Conservation (phyloP, 2,797 vertebrate genomes). For the Ceryle rudis region DNA sequence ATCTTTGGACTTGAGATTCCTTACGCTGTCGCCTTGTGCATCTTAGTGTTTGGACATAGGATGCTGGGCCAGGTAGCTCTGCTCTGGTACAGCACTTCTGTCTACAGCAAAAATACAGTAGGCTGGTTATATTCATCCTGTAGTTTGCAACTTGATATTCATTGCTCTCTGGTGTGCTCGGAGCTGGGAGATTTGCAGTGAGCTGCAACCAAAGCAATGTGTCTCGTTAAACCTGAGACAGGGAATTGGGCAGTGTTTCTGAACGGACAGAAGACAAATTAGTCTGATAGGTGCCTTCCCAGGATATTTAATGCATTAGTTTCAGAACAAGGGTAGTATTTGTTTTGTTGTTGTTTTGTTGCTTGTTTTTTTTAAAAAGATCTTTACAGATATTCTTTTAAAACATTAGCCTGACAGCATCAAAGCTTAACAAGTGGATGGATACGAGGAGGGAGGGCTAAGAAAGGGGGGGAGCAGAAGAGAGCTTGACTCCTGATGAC, state of each 20-base stretch:
- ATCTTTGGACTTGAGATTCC: neutral
- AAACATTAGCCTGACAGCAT: neutral
- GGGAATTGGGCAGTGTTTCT: neutral
- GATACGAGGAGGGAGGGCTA: neutral
- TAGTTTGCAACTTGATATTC: slow-evolving; percentile 18
- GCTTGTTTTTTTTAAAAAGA: neutral
- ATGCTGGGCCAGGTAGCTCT: neutral
- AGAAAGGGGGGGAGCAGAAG: neutral
- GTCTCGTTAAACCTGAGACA: neutral
- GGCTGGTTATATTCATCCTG: neutral
- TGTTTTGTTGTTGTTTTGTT: neutral
- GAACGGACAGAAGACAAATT: neutral
- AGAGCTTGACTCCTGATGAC: neutral
- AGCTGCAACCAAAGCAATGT: neutral
- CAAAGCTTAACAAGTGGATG: neutral
- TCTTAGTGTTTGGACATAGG: neutral
- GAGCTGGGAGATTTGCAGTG: neutral
- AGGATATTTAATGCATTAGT: neutral
- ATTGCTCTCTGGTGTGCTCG: neutral
- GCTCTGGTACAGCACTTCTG: neutral
- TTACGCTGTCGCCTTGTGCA: neutral
- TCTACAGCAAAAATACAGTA: neutral
- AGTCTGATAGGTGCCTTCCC: neutral
- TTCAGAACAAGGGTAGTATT: neutral
- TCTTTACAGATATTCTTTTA: neutral